A percentile compares a stretch with the other conserved stretches of the same genome.
Evolutionary conservation across 2,888 invertebrate species (phyloP).

Genomic region (Morpho deidamia): DNA sequence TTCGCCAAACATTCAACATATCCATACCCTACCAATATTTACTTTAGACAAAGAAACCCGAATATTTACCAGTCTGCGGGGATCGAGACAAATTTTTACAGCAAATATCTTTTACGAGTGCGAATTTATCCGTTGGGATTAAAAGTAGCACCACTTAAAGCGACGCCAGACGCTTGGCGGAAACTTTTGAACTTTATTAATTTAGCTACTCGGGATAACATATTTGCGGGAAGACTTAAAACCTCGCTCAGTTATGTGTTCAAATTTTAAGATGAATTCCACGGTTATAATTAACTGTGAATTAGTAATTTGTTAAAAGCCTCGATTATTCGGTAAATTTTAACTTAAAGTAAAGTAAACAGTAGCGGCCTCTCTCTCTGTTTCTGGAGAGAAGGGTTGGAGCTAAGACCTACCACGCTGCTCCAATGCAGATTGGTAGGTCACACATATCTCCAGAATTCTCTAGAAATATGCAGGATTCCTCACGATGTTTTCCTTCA

Average conservation of each 20-base stretch:
- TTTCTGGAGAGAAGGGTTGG: no score
- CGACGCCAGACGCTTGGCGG: constrained; percentile 9
- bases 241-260: neutral
- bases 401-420: no score
- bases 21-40: neutral
- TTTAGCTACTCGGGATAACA: constrained; percentile 2
- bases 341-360: no score
- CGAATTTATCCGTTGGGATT: constrained; percentile 9
- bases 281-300: no score
- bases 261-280: neutral
- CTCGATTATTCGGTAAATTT: no score
- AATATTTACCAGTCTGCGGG: neutral
- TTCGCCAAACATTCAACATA: neutral
- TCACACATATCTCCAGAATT: no score
- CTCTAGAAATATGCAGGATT: no score
- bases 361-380: no score
- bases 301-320: no score
- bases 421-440: no score
- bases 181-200: constrained; percentile 8
- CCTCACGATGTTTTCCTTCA: no score
- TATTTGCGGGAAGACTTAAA: constrained; percentile 4
- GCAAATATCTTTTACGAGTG: constrained; percentile 11
- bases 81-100: constrained; percentile 8
- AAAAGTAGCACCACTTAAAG: constrained; percentile 7
- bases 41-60: neutral